Evolutionary conservation across 2,113 vertebrate species (phyloP), one percentile per base, ranked within the genome.

Genomic region (Dascyllus trimaculatus): DNA sequence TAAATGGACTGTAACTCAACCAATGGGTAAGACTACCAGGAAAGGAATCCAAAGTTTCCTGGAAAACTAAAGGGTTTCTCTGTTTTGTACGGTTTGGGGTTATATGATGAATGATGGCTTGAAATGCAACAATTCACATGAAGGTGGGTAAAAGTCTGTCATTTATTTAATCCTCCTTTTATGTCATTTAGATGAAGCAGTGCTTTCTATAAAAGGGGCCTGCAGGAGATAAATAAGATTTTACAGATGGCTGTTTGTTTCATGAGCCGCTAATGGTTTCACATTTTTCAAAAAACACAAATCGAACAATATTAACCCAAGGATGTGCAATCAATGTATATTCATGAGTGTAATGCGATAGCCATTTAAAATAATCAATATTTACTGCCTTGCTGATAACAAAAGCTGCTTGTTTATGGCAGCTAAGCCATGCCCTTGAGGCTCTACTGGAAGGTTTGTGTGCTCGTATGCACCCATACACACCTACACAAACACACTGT

Each of bases 341-440:
- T 93, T 86, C 88, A 93, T 87, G 86, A 86, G 75, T 19, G 60
- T 78, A 81, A 87, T 61, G 74, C 4, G 64, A 78, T 82, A 49
- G 75, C 81, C 70, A 81, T 89, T 93, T 86, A 84, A 89, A 87
- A 82, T 69, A 87, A 93, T 92, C 91, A 91, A 92, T 91, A 88
- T 65, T 73, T 60, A 77, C 75, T 46, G 60, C 74, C 77, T 75
- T 21, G 54, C 64, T 84, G 88, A 89, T 89, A 76, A 87, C 70
- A 77, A 62, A 53, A 82, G 71, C 79, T 67, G 83, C 78, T 69
- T 85, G 84, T 82, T 91, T 74, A 87, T 78, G 71, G 82, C 65
- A 69, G 84, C 74, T 60, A 15, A 79, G 53, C 32, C 56, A n/a
- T 91, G 86, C 85, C 86, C 88, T 88, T 87, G 82, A 90, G 88